Conservation (phyloP, 2,113 vertebrate genomes). For the Hippolais icterina region DNA sequence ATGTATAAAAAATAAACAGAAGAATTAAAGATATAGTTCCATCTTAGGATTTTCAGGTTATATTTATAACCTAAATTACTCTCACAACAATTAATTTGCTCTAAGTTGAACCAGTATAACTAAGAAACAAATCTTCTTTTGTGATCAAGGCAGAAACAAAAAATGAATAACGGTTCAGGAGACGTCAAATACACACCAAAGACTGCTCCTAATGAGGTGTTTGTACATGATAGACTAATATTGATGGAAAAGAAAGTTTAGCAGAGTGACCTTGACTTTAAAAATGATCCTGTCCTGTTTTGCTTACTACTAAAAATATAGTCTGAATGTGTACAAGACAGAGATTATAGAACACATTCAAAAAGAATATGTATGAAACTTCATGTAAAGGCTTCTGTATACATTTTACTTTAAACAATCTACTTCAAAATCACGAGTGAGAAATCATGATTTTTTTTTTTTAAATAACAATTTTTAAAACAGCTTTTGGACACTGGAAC, state of each 20-base stretch:
- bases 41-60: neutral
- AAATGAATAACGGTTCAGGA: neutral
- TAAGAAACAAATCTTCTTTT: neutral
- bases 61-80: neutral
- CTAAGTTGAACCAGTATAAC: neutral
- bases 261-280: neutral
- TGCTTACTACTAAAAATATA: neutral
- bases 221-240: neutral
- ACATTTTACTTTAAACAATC: neutral
- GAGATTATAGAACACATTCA: neutral
- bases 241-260: neutral
- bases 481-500: neutral
- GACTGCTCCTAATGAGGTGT: neutral
- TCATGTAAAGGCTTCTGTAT: neutral
- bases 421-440: neutral
- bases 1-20: neutral
- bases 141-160: neutral
- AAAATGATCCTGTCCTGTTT: neutral
- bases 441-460: neutral
- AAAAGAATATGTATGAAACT: neutral
- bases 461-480: neutral
- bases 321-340: neutral
- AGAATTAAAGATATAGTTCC: neutral
- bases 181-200: neutral
- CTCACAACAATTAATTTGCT: neutral